These are phyloP conservation scores for Drosophila murphyi DNA, from an alignment of 1,140 invertebrate species.

Conservation along the genomic window DNA sequence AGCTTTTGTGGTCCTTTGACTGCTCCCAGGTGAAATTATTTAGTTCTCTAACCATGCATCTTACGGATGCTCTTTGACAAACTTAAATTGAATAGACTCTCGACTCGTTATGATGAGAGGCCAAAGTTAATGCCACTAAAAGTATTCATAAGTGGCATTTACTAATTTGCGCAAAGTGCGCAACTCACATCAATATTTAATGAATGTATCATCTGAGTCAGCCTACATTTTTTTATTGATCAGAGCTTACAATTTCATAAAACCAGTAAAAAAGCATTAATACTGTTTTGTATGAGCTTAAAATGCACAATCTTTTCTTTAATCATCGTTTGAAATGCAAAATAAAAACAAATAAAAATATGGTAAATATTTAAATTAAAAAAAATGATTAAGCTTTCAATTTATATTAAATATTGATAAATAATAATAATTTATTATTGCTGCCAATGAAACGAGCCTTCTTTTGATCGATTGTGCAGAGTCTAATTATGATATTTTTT, in stretches of 20 bases:
- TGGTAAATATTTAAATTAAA: no score
- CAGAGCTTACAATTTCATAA: not conserved
- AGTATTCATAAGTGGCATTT: slow-evolving; percentile 19
- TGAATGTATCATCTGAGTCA: not conserved
- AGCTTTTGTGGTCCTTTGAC: slow-evolving; percentile 32
- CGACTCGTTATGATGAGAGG: slow-evolving; percentile 9
- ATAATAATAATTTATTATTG: no score
- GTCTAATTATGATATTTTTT: no score
- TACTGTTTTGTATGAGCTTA: no score
- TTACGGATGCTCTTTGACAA: slow-evolving; percentile 41
- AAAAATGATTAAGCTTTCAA: no score
- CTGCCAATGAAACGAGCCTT: no score
- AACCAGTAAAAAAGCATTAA: no score
- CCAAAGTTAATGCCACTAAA: slow-evolving; percentile 29
- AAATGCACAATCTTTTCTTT: no score
- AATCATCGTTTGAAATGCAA: no score
- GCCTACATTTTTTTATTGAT: not conserved
- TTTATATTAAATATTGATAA: no score
- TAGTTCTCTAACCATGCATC: slow-evolving; percentile 47
- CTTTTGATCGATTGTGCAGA: no score
- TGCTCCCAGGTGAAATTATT: slow-evolving; percentile 41
- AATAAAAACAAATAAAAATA: no score
- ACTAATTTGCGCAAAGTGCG: slow-evolving; percentile 7
- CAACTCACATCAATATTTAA: slow-evolving; percentile 1
- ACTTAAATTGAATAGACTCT: slow-evolving; percentile 45